Conservation (phyloP, 2,113 vertebrate genomes). For the Leucoraja erinaceus region DNA sequence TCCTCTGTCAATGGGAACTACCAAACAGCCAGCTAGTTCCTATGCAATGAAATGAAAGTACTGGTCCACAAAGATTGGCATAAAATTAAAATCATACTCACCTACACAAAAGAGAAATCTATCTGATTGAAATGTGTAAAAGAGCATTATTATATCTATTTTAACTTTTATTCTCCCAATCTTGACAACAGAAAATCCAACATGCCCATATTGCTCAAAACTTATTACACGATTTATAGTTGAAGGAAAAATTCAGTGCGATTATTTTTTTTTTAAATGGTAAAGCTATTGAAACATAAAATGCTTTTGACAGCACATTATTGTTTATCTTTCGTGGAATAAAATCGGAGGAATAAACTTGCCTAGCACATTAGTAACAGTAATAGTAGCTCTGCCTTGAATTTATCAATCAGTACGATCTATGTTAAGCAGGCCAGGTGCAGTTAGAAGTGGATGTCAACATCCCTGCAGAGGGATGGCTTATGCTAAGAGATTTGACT, state of each 20-base stretch:
- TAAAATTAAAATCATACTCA: too few species aligned
- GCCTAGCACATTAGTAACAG: not conserved
- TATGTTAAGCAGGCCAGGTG: not conserved
- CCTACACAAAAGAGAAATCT: too few species aligned
- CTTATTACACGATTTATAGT: not conserved
- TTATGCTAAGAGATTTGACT: not conserved
- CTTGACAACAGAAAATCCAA: not conserved
- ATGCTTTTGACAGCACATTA: not conserved
- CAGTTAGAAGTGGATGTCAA: not conserved
- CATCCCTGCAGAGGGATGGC: not conserved
- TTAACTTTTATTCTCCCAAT: not conserved
- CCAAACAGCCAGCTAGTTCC: too few species aligned
- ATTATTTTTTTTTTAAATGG: too few species aligned
- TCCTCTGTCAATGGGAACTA: too few species aligned
- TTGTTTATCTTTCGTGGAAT: not conserved
- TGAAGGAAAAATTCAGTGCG: not conserved
- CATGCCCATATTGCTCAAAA: not conserved
- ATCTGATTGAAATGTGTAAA: not conserved
- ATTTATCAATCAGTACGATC: slow-evolving; percentile 15
- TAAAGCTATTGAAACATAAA: not conserved
- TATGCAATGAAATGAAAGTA: too few species aligned
- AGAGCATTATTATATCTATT: not conserved
- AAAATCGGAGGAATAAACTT: not conserved
- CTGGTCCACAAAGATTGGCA: too few species aligned
- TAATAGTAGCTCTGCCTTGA: not conserved